Percentiles rank a stretch among this genome's conserved stretches.
These are phyloP conservation scores for Drosophila santomea DNA, from an alignment of 1,140 invertebrate genomes.

Conservation along the genomic window DNA sequence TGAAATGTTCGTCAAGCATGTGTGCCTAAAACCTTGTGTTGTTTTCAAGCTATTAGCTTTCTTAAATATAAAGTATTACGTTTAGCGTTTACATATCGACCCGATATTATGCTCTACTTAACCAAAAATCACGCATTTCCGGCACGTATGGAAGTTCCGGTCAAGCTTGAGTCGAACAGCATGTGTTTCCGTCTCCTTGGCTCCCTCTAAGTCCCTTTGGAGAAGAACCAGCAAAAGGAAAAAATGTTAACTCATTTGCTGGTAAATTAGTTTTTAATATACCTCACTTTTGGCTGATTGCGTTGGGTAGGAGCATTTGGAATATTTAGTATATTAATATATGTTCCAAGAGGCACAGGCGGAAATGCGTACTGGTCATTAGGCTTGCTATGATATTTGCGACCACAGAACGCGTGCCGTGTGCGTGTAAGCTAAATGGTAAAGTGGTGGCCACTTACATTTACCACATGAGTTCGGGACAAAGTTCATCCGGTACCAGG, in stretches of 20 bases:
- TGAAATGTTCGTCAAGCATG: no score
- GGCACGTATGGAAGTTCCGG: conserved; percentile 74
- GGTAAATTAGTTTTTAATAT: conserved; percentile 82
- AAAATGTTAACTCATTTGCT: conserved; percentile 76
- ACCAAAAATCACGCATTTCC: conserved; percentile 79
- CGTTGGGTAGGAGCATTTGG: conserved; percentile 46
- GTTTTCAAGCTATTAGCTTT: not conserved
- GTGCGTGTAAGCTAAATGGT: conserved; percentile 39
- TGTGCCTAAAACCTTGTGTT: no score
- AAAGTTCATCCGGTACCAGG: conserved; percentile 27
- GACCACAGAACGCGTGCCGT: conserved; percentile 42
- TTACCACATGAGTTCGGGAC: conserved; percentile 48
- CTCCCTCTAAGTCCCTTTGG: not conserved
- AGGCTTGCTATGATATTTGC: conserved; percentile 55
- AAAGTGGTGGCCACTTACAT: conserved; percentile 50
- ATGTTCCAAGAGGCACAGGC: conserved; percentile 9
- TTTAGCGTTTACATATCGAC: conserved; percentile 18
- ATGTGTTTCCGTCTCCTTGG: conserved; percentile 52
- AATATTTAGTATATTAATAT: conserved; percentile 60
- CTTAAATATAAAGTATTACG: not conserved
- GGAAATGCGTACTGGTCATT: conserved; percentile 78
- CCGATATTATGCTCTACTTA: conserved; percentile 16
- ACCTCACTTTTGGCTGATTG: conserved; percentile 57
- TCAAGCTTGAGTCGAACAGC: conserved; percentile 71
- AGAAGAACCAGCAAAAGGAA: conserved; percentile 9